phyloP scores from a whole-genome alignment of 30 jellyfish, hydroid and myxozoan species.

The Aurelia aurita complex sp. Pacific region DNA sequence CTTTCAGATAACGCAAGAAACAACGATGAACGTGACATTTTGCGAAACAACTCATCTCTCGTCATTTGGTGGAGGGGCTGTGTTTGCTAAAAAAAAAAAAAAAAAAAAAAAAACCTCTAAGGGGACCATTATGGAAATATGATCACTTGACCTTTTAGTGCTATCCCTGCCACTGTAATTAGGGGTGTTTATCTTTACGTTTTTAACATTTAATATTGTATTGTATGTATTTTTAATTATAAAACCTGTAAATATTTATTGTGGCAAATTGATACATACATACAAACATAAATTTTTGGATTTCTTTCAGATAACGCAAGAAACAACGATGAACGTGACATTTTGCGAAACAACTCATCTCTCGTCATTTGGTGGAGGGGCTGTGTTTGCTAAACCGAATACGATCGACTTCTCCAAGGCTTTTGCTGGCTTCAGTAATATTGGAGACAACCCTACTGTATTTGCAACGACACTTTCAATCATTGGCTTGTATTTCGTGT shows the following conservation, averaged over 20 bases:
- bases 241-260: too few relatives aligned
- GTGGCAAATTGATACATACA: too few relatives aligned
- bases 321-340: slow-evolving; percentile 73
- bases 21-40: slow-evolving; percentile 66
- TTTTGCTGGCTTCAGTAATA: slow-evolving; percentile 81
- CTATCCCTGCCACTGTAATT: too few relatives aligned
- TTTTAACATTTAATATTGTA: too few relatives aligned
- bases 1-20: slow-evolving; percentile 31
- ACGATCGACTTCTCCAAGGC: slow-evolving; percentile 88
- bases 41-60: slow-evolving; percentile 86
- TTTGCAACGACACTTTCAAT: slow-evolving; percentile 79
- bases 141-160: too few relatives aligned
- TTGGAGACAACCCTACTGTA: slow-evolving; percentile 91
- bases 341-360: slow-evolving; percentile 78
- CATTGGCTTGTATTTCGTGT: slow-evolving; percentile 66
- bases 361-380: slow-evolving; percentile 97
- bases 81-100: slow-evolving; percentile 77
- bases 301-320: slow-evolving; percentile 11
- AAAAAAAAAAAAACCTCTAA: too few relatives aligned
- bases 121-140: too few relatives aligned
- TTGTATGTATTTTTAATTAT: too few relatives aligned
- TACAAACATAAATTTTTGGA: too few relatives aligned
- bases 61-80: slow-evolving; percentile 97
- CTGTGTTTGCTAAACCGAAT: slow-evolving; percentile 83
- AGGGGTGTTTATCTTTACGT: too few relatives aligned